Percentiles rank a stretch among this genome's conserved stretches.
Conservation (phyloP, 2,113 vertebrate species). For the Clarias macrocephalus region DNA sequence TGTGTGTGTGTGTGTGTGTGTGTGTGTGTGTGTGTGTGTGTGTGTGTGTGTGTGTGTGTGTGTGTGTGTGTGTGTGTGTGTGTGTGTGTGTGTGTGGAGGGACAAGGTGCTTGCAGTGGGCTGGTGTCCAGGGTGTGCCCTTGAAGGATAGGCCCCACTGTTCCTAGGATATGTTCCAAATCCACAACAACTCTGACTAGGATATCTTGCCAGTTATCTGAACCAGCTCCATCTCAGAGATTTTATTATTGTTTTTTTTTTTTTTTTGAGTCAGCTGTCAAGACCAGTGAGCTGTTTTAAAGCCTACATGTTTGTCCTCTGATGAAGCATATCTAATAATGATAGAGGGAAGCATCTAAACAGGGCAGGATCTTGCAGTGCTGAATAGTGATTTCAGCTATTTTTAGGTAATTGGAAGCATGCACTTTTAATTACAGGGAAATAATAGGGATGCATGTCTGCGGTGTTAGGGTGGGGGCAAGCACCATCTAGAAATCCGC, state of each 20-base stretch:
- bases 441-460: no score
- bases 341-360: not conserved
- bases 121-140: not conserved
- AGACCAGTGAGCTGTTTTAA: not conserved
- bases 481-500: not conserved
- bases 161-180: not conserved
- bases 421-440: not conserved
- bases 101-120: not conserved
- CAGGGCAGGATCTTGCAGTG: not conserved
- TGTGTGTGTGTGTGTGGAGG: not conserved
- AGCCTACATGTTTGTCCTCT: not conserved
- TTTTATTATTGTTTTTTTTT: not conserved
- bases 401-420: not conserved
- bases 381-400: not conserved
- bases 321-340: not conserved
- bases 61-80: conserved; percentile 1
- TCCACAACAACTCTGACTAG: not conserved
- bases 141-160: not conserved
- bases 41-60: not conserved
- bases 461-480: not conserved
- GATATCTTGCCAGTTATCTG: not conserved
- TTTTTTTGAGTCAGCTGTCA: not conserved
- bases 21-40: conserved; percentile 1
- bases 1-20: conserved; percentile 4
- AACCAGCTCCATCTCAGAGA: not conserved